Conservation (phyloP, 2,888 invertebrate species). For the Nephrocerus scutellatus region DNA sequence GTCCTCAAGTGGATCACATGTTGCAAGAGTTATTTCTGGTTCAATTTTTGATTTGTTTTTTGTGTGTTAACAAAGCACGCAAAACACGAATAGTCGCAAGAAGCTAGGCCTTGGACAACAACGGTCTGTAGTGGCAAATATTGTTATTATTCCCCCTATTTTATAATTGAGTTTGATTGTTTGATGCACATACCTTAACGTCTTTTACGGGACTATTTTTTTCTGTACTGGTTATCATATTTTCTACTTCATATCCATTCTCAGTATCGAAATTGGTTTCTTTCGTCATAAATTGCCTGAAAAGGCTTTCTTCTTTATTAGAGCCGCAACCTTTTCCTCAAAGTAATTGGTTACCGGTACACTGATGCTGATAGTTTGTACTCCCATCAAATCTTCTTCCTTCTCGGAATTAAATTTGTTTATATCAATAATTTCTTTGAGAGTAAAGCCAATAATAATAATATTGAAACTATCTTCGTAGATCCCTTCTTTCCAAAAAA, state of each 20-base stretch:
- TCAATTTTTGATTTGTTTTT: slow-evolving; percentile 8
- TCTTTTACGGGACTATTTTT: neutral
- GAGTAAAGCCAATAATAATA: slow-evolving; percentile 20
- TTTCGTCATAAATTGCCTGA: slow-evolving; percentile 1
- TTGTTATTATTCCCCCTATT: too few species aligned
- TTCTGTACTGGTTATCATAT: slow-evolving; percentile 3
- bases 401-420: too few species aligned
- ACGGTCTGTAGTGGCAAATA: too few species aligned
- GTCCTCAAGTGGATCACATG: neutral
- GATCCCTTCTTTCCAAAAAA: slow-evolving; percentile 72
- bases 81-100: too few species aligned
- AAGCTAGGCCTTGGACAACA: too few species aligned
- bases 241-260: neutral
- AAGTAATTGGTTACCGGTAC: slow-evolving; percentile 70
- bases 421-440: neutral
- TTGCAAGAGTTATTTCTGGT: neutral
- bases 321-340: slow-evolving; percentile 58
- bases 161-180: too few species aligned
- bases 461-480: slow-evolving; percentile 40
- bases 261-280: neutral
- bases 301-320: slow-evolving; percentile 2
- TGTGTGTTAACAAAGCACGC: too few species aligned
- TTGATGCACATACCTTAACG: too few species aligned
- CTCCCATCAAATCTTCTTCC: slow-evolving; percentile 24
- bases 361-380: slow-evolving; percentile 46